These are phyloP conservation scores for Thysanoteuthis rhombus DNA, from an alignment of 2,888 invertebrate genomes.

Conservation along the genomic window DNA sequence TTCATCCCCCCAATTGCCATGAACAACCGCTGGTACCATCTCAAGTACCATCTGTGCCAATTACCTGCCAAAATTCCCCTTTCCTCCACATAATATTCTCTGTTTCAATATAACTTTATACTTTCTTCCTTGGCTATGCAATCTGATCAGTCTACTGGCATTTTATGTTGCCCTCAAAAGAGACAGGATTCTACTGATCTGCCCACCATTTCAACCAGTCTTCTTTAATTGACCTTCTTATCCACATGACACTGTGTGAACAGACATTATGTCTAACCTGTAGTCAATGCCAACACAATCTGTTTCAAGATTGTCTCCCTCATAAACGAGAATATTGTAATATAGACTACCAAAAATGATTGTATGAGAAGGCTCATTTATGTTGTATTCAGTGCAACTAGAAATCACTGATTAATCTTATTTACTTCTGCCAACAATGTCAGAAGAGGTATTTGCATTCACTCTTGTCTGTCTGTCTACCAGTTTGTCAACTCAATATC, in stretches of 20 bases:
- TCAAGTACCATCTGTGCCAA: neutral
- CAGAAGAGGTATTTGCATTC: too few relatives aligned
- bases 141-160: neutral
- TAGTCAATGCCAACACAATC: neutral
- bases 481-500: too few relatives aligned
- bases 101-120: neutral
- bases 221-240: neutral
- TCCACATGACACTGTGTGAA: neutral
- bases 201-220: neutral
- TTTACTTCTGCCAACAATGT: neutral
- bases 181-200: neutral
- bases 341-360: neutral
- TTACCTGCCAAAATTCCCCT: neutral
- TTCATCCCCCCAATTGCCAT: neutral
- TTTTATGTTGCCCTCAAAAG: neutral
- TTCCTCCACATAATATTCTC: neutral
- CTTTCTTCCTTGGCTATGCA: neutral
- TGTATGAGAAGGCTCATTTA: neutral
- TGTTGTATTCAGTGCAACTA: neutral
- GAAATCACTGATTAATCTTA: neutral
- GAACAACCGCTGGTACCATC: neutral
- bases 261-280: neutral
- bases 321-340: neutral
- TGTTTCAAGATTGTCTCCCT: neutral
- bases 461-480: too few relatives aligned